Percentiles rank a stretch among this genome's conserved stretches.
These are phyloP conservation scores for Dendrocincla tyrannina DNA, from an alignment of 2,797 vertebrate genomes.

Conservation along the genomic window DNA sequence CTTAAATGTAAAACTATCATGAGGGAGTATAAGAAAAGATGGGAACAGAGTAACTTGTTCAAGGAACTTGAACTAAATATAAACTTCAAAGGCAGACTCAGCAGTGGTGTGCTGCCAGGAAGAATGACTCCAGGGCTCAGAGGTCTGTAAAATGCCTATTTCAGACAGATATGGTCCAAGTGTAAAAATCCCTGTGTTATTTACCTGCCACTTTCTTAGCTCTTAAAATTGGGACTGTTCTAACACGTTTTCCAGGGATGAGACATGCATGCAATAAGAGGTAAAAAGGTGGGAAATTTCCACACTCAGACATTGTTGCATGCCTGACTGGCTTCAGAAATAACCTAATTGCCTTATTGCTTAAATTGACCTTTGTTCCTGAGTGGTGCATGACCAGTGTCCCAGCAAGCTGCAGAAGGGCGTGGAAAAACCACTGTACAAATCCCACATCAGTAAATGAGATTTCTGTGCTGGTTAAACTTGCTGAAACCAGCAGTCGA, in stretches of 20 bases:
- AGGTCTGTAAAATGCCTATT: neutral
- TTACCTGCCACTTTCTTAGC: neutral
- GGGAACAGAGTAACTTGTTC: neutral
- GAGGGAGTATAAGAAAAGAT: neutral
- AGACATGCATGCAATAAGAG: neutral
- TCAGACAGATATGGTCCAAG: neutral
- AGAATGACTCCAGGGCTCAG: neutral
- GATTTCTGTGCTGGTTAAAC: neutral
- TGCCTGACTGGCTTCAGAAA: neutral
- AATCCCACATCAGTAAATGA: neutral
- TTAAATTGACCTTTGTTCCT: neutral
- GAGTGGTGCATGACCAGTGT: fast-evolving
- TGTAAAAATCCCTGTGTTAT: neutral
- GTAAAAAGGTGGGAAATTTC: neutral
- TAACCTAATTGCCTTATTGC: neutral
- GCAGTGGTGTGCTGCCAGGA: neutral
- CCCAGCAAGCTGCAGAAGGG: neutral
- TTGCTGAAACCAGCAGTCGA: neutral
- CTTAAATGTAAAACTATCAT: neutral
- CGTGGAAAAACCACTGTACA: neutral
- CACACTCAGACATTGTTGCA: neutral
- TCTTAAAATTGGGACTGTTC: neutral
- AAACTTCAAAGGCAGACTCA: neutral
- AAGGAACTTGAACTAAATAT: neutral
- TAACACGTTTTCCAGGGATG: neutral